Percentiles rank a stretch among this genome's conserved stretches.
Conservation (phyloP, 1,140 invertebrate genomes). For the Caenorhabditis remanei region DNA sequence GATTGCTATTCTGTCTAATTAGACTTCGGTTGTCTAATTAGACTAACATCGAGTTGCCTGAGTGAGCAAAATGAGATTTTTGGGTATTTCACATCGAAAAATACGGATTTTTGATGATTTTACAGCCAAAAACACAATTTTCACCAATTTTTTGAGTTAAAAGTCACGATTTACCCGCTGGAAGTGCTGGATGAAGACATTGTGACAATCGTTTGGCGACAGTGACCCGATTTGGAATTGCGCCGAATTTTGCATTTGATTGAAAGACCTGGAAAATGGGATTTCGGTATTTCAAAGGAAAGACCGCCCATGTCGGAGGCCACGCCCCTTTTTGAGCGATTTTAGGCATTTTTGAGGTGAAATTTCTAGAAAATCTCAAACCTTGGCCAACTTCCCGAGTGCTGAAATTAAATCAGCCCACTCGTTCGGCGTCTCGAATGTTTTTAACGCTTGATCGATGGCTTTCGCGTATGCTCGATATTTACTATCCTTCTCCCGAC, state of each 20-base stretch:
- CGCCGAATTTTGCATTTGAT: slow-evolving; percentile 86
- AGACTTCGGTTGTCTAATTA: too few species aligned
- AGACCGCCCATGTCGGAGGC: background rate
- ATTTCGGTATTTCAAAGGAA: background rate
- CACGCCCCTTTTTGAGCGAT: too few species aligned
- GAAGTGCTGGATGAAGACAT: slow-evolving; percentile 93
- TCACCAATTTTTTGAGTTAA: slow-evolving; percentile 8
- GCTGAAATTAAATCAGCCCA: slow-evolving; percentile 95
- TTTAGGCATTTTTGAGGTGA: background rate
- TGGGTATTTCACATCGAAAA: background rate
- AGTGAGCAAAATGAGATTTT: too few species aligned
- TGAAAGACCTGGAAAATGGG: slow-evolving; percentile 82
- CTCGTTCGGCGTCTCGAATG: slow-evolving; percentile 92
- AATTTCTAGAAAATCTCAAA: slow-evolving; percentile 78
- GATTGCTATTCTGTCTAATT: too few species aligned
- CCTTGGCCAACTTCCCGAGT: slow-evolving; percentile 91
- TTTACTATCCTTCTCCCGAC: slow-evolving; percentile 79
- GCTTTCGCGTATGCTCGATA: slow-evolving; percentile 85
- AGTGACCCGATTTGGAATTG: slow-evolving; percentile 90
- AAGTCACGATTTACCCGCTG: slow-evolving; percentile 80
- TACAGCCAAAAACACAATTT: background rate
- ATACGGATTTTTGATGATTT: background rate
- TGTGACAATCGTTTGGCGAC: slow-evolving; percentile 93
- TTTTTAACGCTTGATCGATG: slow-evolving; percentile 90
- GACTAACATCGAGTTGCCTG: too few species aligned